A percentile compares a stretch with the other conserved stretches of the same genome.
Evolutionary conservation across 1,140 invertebrate genomes (phyloP).

Genomic region (Ctenoplectra terminalis): DNA sequence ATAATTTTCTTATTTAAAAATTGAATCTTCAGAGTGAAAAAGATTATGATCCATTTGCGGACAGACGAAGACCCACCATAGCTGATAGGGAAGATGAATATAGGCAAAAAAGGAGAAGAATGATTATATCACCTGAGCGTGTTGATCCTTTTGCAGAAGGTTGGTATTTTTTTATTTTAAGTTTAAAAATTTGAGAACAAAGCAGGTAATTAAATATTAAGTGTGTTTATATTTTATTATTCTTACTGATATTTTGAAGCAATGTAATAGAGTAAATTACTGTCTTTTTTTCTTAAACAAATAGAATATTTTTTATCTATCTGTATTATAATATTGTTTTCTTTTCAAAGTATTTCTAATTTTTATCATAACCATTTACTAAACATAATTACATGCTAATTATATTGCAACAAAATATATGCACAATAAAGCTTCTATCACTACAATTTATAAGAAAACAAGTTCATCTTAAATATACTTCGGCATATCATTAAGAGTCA

Average conservation of each 20-base stretch:
- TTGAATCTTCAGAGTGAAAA: slow-evolving; percentile 92
- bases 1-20: slow-evolving; percentile 56
- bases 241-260: slow-evolving; percentile 39
- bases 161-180: slow-evolving; percentile 83
- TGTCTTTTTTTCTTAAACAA: background rate
- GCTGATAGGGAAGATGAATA: slow-evolving; percentile 99
- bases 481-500: background rate
- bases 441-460: slow-evolving; percentile 19
- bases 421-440: slow-evolving; percentile 40
- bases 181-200: slow-evolving; percentile 39
- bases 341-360: background rate
- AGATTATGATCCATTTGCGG: slow-evolving; percentile 98
- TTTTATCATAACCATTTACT: background rate
- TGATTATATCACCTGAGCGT: slow-evolving; percentile 98
- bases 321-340: background rate
- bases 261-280: slow-evolving; percentile 28
- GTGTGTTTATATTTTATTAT: slow-evolving; percentile 26
- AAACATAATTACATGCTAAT: background rate
- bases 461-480: slow-evolving; percentile 14
- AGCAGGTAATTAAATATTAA: slow-evolving; percentile 50
- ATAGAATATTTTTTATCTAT: background rate
- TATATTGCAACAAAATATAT: slow-evolving; percentile 45
- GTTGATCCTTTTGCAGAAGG: slow-evolving; percentile 99
- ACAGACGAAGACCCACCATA: slow-evolving; percentile 94
- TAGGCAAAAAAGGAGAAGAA: slow-evolving; percentile 91